A percentile compares a stretch with the other conserved stretches of the same genome.
Evolutionary conservation across 2,113 vertebrate genomes (phyloP).

Genomic region (Dermatemys mawii): DNA sequence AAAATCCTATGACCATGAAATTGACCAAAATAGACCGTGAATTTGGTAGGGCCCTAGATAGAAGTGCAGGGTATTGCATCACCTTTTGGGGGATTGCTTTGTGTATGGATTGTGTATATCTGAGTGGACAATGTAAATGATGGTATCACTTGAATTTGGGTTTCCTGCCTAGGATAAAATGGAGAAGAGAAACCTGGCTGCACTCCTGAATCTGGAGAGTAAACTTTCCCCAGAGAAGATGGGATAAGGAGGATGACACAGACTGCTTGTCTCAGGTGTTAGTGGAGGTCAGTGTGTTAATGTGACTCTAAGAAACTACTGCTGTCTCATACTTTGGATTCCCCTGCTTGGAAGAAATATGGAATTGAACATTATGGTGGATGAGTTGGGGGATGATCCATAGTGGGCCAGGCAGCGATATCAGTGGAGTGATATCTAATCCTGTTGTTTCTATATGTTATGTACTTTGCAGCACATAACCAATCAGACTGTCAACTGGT

Average conservation of each 20-base stretch:
- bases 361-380: not conserved
- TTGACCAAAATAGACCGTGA: too few relatives aligned
- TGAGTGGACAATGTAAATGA: rapidly evolving
- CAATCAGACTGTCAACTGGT: not conserved
- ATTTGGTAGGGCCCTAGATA: not conserved
- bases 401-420: not conserved
- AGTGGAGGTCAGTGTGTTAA: not conserved
- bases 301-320: not conserved
- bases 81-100: rapidly evolving
- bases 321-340: not conserved
- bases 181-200: not conserved
- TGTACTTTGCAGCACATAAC: not conserved
- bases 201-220: rapidly evolving
- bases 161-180: not conserved
- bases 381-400: not conserved
- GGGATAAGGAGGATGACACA: not conserved
- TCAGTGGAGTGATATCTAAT: not conserved
- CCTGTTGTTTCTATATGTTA: not conserved
- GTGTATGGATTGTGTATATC: not conserved
- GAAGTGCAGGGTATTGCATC: not conserved
- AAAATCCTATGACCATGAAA: too few relatives aligned
- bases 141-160: not conserved
- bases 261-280: rapidly evolving
- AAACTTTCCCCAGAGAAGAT: not conserved
- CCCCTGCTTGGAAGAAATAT: not conserved